These are phyloP conservation scores for Physella acuta DNA, from an alignment of 1,140 invertebrate genomes.

Conservation along the genomic window DNA sequence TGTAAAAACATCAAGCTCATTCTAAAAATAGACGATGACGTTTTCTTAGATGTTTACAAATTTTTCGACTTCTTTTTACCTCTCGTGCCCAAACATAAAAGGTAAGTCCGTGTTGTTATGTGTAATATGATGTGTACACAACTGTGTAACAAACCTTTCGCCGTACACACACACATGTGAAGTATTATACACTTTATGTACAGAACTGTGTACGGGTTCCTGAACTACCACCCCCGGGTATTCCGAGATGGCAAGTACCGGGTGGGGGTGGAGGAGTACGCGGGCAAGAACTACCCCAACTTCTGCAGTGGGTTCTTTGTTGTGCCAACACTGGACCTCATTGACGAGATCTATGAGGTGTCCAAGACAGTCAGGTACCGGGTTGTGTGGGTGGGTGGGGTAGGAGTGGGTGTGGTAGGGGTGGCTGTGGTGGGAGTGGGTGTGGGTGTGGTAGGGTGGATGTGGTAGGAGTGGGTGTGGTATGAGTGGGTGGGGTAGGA, in stretches of 20 bases:
- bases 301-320: constrained; percentile 41
- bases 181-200: too few relatives aligned
- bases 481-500: background rate
- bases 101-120: constrained; percentile 18
- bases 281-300: constrained; percentile 10
- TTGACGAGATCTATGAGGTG: constrained; percentile 44
- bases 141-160: too few relatives aligned
- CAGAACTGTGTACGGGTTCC: constrained; percentile 19
- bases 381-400: background rate
- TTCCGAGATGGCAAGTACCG: constrained; percentile 18
- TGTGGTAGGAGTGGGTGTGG: background rate
- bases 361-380: constrained; percentile 29
- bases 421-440: background rate
- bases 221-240: constrained; percentile 15
- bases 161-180: too few relatives aligned
- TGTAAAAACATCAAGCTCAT: constrained; percentile 71
- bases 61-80: constrained; percentile 31
- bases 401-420: background rate
- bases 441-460: background rate
- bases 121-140: too few relatives aligned
- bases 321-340: constrained; percentile 32
- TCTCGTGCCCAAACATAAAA: constrained; percentile 8
- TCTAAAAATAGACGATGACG: constrained; percentile 90
- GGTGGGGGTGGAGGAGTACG: constrained; percentile 14
- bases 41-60: constrained; percentile 73